A percentile compares a stretch with the other conserved stretches of the same genome.
These are phyloP conservation scores for Hirtodrosophila histrioides DNA, from an alignment of 2,888 invertebrate species.

Conservation along the genomic window DNA sequence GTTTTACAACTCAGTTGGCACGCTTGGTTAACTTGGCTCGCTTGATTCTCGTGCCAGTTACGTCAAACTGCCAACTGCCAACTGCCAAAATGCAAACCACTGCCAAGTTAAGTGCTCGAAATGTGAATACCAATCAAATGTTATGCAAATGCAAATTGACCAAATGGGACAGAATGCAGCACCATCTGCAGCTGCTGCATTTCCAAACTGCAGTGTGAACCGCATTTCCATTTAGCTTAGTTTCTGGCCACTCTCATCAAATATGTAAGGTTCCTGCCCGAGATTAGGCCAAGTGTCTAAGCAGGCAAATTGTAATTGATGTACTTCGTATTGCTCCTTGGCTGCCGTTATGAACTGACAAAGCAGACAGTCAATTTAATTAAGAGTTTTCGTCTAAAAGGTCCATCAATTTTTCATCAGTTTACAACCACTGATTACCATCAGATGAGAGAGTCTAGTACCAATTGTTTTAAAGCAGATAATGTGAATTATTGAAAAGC, in stretches of 20 bases:
- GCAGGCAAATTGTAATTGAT: conserved; percentile 62
- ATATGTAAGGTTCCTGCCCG: conserved; percentile 55
- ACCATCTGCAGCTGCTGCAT: conserved; percentile 41
- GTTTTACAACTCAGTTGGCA: conserved; percentile 20
- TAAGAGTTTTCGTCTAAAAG: conserved; percentile 34
- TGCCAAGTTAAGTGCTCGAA: conserved; percentile 42
- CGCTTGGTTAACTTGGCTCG: conserved; percentile 17
- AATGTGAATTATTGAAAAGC: too few relatives aligned
- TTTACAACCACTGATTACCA: not conserved
- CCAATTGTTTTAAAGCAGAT: too few relatives aligned
- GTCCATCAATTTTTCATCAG: conserved; percentile 35
- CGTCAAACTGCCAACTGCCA: conserved; percentile 39
- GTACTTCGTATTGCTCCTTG: conserved; percentile 4
- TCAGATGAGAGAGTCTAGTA: too few relatives aligned
- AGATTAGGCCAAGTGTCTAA: conserved; percentile 41
- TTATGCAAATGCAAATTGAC: conserved; percentile 77
- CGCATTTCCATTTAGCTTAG: conserved; percentile 72
- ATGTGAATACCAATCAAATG: conserved; percentile 64
- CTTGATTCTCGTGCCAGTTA: conserved; percentile 42
- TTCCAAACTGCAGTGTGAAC: conserved; percentile 48
- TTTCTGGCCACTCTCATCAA: conserved; percentile 53
- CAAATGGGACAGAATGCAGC: conserved; percentile 49
- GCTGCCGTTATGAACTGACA: conserved; percentile 6
- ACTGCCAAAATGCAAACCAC: conserved; percentile 27
- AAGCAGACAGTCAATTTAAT: conserved; percentile 43